Conservation (phyloP, 2,113 vertebrate species). For the Salvator merianae region DNA sequence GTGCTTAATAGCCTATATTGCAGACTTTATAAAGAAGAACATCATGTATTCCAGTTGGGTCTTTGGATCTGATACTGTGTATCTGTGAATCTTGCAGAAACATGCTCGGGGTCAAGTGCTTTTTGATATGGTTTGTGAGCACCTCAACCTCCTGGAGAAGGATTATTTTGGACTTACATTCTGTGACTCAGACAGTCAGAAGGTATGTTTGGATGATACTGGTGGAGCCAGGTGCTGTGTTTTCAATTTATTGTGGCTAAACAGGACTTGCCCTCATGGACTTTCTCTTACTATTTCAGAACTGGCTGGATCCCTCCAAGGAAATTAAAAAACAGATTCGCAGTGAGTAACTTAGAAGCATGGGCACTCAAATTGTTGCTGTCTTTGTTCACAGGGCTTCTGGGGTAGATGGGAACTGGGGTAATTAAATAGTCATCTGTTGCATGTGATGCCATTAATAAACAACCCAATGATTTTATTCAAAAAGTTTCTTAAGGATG, state of each 20-base stretch:
- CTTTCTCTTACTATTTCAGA: conserved; percentile 71
- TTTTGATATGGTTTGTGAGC: conserved; percentile 91
- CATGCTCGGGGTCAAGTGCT: conserved; percentile 91
- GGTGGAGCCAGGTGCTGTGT: background rate
- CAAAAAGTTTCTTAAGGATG: background rate
- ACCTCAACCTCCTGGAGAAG: conserved; percentile 97
- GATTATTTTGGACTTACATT: conserved; percentile 96
- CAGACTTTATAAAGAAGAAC: background rate
- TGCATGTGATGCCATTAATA: background rate
- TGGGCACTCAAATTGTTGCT: background rate
- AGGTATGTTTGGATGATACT: conserved; percentile 78
- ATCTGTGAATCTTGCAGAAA: conserved; percentile 77
- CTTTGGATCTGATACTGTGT: conserved; percentile 7
- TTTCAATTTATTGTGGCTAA: background rate
- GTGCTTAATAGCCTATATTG: background rate
- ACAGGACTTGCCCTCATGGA: conserved; percentile 34
- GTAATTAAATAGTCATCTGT: background rate
- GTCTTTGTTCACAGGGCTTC: background rate
- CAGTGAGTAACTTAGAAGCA: conserved; percentile 81
- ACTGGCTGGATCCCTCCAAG: conserved; percentile 98
- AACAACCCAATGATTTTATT: background rate
- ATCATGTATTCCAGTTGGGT: background rate
- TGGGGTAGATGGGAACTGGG: background rate
- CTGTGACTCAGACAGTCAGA: conserved; percentile 93
- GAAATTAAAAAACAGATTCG: conserved; percentile 99